Base-by-base conservation (phyloP, 2,888 invertebrate species). In the Rhagium mordax region DNA sequence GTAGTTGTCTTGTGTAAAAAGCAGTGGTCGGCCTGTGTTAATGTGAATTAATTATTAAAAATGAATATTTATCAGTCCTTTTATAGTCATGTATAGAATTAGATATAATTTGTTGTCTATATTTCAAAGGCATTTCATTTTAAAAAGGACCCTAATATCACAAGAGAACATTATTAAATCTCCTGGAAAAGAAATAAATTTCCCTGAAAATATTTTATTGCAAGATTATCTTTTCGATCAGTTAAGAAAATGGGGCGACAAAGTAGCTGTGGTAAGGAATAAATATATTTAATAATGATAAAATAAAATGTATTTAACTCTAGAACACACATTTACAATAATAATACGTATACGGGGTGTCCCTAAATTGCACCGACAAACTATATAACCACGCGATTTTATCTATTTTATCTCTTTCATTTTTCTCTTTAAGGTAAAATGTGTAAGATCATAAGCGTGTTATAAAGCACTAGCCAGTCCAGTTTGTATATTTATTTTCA, bases 181-280 rank as follows among this genome's bases (percentile, higher is more conserved):
- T 49, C 62, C 62, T 10, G 62, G 16, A 8, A n/a, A 48, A 64
- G 48, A 49, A 48, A 15, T 64, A 24, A 7, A 64, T 49, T n/a
- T 64, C 7, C 49, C 62, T n/a, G 10, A 64, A 49, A 64, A 64
- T 64, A 8, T 64, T 64, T 64, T 64, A 49, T 49, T 64, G 15
- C 48, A 21, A 27, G 21, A 27, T 48, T 64, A 24, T 49, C 18
- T 64, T 10, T 13, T 24, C 1, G 49, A 48, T 8, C n/a, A 49
- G 0, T 48, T 64, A 49, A 27, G 13, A 20, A 64, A 64, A 24
- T 64, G 62, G 62, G 24, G 21, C 4, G 48, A 64, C 27, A 64
- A 15, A 49, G 49, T 64, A 8, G 62, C 62, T 16, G 47, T 64
- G 62, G 62, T 64, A 49, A 64, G 62, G 27, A 10, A 18, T 8